phyloP scores from a whole-genome alignment of 2,888 invertebrate species.

The Pseudococcus longispinus region DNA sequence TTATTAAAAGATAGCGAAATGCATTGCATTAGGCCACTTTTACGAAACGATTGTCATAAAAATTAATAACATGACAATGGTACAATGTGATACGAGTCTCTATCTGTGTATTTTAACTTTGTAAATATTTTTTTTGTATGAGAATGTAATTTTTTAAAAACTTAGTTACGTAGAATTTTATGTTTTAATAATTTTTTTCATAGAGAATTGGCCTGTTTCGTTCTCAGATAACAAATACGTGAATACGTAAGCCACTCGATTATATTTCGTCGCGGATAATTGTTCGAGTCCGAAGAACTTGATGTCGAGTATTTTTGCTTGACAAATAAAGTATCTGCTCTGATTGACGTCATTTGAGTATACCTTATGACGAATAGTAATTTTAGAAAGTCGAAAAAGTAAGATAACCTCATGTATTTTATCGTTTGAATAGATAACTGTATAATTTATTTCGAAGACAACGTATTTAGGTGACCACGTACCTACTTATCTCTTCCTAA shows the following conservation, averaged over 20 bases:
- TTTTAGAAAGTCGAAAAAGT: background rate
- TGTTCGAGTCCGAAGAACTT: background rate
- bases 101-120: background rate
- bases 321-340: background rate
- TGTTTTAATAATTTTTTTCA: too few relatives aligned
- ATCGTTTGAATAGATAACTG: background rate
- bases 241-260: background rate
- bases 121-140: background rate
- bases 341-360: background rate
- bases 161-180: too few relatives aligned
- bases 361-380: background rate
- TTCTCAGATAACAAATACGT: background rate
- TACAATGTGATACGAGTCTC: background rate
- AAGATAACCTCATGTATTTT: background rate
- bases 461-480: too few relatives aligned
- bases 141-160: background rate
- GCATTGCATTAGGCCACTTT: conserved; percentile 34
- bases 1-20: conserved; percentile 30
- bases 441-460: background rate
- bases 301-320: background rate
- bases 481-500: too few relatives aligned
- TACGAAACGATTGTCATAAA: conserved; percentile 12
- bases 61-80: conserved; percentile 1
- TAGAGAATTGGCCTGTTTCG: background rate
- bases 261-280: background rate